Evolutionary conservation across 2,797 vertebrate species (phyloP).

Genomic region (Fratercula arctica): DNA sequence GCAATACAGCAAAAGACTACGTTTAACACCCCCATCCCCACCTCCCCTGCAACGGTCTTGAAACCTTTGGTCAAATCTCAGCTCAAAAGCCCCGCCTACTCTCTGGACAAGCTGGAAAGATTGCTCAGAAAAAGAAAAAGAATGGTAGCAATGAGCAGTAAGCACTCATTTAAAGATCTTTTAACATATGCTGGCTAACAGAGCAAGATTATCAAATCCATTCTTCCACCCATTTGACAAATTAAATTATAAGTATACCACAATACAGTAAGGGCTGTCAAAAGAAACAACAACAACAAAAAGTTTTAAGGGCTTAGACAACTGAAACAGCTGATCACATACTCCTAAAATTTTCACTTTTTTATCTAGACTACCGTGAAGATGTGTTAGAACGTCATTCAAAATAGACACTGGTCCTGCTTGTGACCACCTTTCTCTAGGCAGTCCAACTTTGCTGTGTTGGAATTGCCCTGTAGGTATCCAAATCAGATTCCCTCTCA

Average conservation of each 20-base stretch:
- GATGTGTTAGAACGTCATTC: not conserved
- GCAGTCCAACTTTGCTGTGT: not conserved
- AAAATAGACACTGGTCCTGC: not conserved
- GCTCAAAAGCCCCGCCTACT: not conserved
- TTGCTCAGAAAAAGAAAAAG: not conserved
- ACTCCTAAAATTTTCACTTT: not conserved
- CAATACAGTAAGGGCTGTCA: not conserved
- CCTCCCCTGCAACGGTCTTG: not conserved
- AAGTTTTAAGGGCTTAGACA: not conserved
- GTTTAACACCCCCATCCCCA: not conserved
- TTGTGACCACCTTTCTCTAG: not conserved
- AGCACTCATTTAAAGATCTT: not conserved
- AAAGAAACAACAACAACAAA: not conserved
- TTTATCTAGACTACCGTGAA: not conserved
- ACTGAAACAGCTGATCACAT: not conserved
- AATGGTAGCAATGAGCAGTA: not conserved
- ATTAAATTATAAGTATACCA: not conserved
- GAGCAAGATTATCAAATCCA: not conserved
- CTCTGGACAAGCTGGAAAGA: not conserved
- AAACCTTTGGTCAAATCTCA: not conserved
- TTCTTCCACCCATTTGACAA: not conserved
- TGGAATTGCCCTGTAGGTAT: too few relatives aligned
- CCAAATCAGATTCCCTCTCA: not conserved
- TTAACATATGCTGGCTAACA: not conserved
- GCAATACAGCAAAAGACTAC: not conserved